Evolutionary conservation across 2,113 vertebrate genomes (phyloP), one percentile per base, ranked within the genome.

Genomic region (Neomonachus schauinslandi): DNA sequence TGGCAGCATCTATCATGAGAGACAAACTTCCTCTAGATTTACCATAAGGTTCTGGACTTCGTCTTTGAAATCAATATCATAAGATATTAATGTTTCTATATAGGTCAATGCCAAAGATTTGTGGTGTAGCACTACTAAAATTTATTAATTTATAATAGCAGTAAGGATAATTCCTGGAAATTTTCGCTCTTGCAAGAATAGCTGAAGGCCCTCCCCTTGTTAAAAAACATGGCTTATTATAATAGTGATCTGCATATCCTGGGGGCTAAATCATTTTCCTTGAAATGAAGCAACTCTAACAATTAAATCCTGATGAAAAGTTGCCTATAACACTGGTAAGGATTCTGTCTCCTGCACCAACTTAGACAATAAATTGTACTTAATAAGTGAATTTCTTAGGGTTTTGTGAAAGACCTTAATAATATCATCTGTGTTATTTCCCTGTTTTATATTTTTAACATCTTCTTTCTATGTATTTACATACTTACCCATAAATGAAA

Each of bases 141-240:
- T 97, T 87, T 98, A 98, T 98, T 98, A 97, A 98, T 98, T 95
- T 98, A 97, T 98, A 97, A 98, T 97, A 98, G 82, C 96, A 95
- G 96, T 80, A 97, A 93, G 96, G 87, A 98, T 97, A 90, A 97
- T 98, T 98, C 97, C 97, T 97, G 97, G 97, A 97, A 98, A 96
- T 98, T 98, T 96, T 96, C 0, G 0, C 92, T 97, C 96, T 97
- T 96, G 92, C 94, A 98, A 98, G 96, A 98, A 96, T 92, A 94
- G 94, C 92, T 65, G 15, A 91, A 96, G 96, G 87, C 95, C 95
- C 71, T 85, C 94, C 97, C 93, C 94, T 97, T 49, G 63, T 97
- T 94, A 77, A 89, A 94, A 96, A 96, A 88, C 2, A 26, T 55
- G 88, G 53, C 91, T 98, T 96, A 97, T 98, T 98, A 97, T 55